These are phyloP conservation scores for Rhegmatorhina hoffmannsi DNA, from an alignment of 2,113 vertebrate species.

Conservation along the genomic window DNA sequence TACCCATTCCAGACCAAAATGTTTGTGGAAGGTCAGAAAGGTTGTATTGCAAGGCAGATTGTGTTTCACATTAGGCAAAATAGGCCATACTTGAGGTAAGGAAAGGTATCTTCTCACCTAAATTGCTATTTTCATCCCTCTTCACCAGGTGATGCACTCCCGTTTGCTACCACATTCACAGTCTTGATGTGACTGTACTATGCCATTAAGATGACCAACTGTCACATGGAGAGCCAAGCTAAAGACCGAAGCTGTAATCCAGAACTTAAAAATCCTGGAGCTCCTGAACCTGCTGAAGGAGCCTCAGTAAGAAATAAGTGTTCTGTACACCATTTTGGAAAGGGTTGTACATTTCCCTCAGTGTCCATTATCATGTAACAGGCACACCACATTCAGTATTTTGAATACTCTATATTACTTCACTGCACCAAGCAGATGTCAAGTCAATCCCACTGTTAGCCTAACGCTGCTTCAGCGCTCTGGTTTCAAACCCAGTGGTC, in stretches of 20 bases:
- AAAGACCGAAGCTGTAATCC: not conserved
- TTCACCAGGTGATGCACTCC: not conserved
- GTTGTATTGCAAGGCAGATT: slow-evolving; percentile 38
- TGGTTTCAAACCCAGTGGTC: not conserved
- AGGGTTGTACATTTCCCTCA: not conserved
- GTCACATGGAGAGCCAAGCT: not conserved
- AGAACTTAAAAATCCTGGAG: not conserved
- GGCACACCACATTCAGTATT: not conserved
- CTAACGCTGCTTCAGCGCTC: not conserved
- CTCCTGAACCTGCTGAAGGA: not conserved
- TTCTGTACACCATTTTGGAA: not conserved
- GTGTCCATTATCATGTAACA: not conserved
- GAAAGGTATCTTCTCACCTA: not conserved
- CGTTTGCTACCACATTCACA: not conserved
- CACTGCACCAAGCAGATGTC: not conserved
- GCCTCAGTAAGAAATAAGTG: not conserved
- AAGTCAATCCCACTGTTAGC: not conserved
- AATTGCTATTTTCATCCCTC: not conserved
- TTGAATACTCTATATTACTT: not conserved
- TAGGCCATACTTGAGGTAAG: not conserved
- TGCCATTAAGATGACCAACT: not conserved
- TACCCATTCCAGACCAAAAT: not conserved
- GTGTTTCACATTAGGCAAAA: not conserved
- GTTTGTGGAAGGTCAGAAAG: slow-evolving; percentile 48
- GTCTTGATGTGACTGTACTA: not conserved